phyloP scores from a whole-genome alignment of 2,113 vertebrate genomes.

The Motacilla tschutschensis region DNA sequence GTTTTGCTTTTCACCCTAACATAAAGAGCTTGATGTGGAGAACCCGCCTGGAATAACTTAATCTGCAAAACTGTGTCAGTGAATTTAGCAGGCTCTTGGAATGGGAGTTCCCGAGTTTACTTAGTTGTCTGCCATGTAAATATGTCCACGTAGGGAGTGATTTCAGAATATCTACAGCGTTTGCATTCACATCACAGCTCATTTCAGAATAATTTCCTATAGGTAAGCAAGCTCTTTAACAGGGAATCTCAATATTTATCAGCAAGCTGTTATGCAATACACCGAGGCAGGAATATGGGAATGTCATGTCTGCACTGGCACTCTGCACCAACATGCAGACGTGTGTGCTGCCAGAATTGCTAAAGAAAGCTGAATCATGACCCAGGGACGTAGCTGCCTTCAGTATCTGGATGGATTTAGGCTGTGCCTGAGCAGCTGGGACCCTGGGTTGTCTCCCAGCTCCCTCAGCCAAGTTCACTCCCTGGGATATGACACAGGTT shows the following conservation, averaged over 20 bases:
- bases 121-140: background rate
- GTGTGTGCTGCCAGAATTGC: background rate
- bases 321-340: background rate
- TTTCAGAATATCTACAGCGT: background rate
- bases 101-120: background rate
- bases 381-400: background rate
- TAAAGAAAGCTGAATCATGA: slow-evolving; percentile 34
- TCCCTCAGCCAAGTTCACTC: background rate
- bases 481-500: background rate
- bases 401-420: background rate
- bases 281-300: background rate
- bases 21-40: background rate
- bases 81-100: background rate
- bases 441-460: background rate
- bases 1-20: background rate
- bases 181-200: background rate
- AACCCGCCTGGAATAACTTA: background rate
- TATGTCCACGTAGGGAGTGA: background rate
- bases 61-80: background rate
- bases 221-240: background rate
- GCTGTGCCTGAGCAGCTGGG: background rate
- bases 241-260: background rate
- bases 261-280: background rate
- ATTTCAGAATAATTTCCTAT: background rate
- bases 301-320: background rate